Percentiles rank a stretch among this genome's conserved stretches.
Conservation (phyloP, 2,797 vertebrate species). For the Hylomyscus alleni region DNA sequence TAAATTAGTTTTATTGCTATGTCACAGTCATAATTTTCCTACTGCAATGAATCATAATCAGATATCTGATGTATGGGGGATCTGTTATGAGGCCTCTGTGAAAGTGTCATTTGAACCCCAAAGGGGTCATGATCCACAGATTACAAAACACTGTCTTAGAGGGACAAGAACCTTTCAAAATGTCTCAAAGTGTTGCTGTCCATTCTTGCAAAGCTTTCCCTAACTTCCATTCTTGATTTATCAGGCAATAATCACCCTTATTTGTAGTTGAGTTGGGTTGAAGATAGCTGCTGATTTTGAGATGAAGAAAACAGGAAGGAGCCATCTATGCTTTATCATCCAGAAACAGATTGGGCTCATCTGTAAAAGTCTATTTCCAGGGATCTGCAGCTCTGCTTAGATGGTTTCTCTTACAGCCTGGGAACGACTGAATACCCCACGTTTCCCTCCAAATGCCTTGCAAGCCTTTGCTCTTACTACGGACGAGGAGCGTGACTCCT, state of each 20-base stretch:
- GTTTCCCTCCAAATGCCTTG: not conserved
- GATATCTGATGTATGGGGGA: not conserved
- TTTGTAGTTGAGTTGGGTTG: not conserved
- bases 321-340: not conserved
- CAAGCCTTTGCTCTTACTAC: not conserved
- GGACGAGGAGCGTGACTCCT: not conserved
- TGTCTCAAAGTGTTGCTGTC: not conserved
- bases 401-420: not conserved
- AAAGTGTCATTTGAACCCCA: not conserved
- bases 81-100: not conserved
- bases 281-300: not conserved
- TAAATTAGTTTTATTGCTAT: not conserved
- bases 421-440: not conserved
- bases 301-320: not conserved
- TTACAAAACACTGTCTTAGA: not conserved
- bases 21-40: not conserved
- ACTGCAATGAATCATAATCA: not conserved
- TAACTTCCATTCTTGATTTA: constrained; percentile 3
- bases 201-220: not conserved
- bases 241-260: not conserved
- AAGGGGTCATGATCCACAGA: not conserved
- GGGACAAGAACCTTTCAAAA: not conserved
- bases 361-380: not conserved
- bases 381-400: not conserved
- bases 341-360: not conserved